Percentiles rank a stretch among this genome's conserved stretches.
phyloP scores from a whole-genome alignment of 2,888 invertebrate species.

The Desoria tigrina region DNA sequence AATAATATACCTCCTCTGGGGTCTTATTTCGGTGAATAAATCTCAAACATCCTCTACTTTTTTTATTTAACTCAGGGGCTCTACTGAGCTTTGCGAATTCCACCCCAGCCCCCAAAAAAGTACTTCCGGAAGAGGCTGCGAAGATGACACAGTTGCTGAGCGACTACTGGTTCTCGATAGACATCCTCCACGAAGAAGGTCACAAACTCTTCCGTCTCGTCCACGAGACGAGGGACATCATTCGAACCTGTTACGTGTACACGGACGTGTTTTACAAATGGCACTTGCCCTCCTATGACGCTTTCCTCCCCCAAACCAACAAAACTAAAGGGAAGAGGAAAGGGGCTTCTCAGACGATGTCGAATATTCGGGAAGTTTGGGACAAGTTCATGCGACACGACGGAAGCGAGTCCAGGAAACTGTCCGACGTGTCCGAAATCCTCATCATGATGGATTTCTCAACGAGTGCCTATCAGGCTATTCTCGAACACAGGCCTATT shows the following conservation, averaged over 20 bases:
- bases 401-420: conserved; percentile 11
- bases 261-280: conserved; percentile 44
- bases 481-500: conserved; percentile 34
- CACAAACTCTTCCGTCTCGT: conserved; percentile 31
- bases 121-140: not conserved
- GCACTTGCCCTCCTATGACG: conserved; percentile 40
- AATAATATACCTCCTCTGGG: too few species aligned
- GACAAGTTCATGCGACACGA: conserved; percentile 11
- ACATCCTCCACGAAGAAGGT: conserved; percentile 37
- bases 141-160: not conserved
- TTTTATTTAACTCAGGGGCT: too few species aligned
- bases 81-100: conserved; percentile 3
- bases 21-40: not conserved
- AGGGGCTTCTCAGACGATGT: not conserved
- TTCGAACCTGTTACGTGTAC: conserved; percentile 44
- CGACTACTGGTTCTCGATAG: conserved; percentile 30
- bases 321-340: not conserved
- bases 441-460: conserved; percentile 39
- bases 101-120: not conserved
- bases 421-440: conserved; percentile 36
- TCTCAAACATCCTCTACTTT: too few species aligned
- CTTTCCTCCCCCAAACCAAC: conserved; percentile 19
- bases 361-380: conserved; percentile 1
- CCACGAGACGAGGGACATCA: conserved; percentile 40
- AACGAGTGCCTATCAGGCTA: conserved; percentile 38